Conservation (phyloP, 1,140 invertebrate genomes). For the Acromyrmex echinatior region DNA sequence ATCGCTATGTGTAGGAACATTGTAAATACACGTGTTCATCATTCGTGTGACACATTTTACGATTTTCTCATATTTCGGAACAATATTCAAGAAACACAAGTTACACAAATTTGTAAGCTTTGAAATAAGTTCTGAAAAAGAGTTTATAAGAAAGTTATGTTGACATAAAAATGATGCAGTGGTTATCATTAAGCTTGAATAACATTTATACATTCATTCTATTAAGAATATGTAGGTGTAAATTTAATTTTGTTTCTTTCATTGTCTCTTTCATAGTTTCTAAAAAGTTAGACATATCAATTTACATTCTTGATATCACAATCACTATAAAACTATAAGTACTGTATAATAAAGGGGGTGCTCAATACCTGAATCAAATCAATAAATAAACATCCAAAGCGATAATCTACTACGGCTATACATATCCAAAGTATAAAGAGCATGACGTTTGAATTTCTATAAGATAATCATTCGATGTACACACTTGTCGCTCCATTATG, state of each 20-base stretch:
- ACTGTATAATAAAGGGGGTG: no score
- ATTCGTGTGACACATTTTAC: neutral
- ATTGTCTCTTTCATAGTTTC: neutral
- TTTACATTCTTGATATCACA: no score
- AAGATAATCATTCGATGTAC: slow-evolving; percentile 55
- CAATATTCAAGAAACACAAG: neutral
- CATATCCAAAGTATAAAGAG: neutral
- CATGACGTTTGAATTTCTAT: slow-evolving; percentile 35
- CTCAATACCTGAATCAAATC: neutral
- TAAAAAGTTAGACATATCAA: no score
- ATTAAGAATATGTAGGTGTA: neutral
- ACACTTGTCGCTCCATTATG: neutral
- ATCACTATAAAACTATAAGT: no score
- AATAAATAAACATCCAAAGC: neutral
- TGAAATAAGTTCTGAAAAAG: neutral
- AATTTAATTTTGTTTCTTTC: neutral
- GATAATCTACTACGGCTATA: neutral
- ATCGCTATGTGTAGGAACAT: neutral
- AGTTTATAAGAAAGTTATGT: neutral
- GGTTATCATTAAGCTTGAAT: neutral
- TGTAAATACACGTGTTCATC: neutral
- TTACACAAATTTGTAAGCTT: neutral
- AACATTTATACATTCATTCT: neutral
- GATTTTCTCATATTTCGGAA: neutral
- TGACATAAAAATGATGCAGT: neutral